Evolutionary conservation across 2,113 vertebrate genomes (phyloP).

Genomic region (Pterocles orientalis): DNA sequence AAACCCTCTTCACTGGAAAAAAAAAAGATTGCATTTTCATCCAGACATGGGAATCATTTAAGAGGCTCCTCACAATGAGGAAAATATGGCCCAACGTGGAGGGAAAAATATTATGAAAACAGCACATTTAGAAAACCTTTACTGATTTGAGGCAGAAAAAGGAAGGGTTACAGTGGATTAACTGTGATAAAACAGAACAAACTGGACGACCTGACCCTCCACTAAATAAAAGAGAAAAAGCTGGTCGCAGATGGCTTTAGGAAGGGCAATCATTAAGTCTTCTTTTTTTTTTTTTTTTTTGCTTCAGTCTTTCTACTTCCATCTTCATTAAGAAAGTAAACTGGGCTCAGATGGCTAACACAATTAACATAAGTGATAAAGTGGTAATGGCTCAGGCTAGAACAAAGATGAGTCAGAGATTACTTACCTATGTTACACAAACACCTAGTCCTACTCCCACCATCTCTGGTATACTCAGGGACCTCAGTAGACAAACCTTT

Average conservation of each 20-base stretch:
- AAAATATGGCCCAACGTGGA: background rate
- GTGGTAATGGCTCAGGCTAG: background rate
- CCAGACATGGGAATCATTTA: background rate
- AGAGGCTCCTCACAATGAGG: background rate
- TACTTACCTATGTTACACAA: background rate
- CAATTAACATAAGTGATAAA: slow-evolving; percentile 23
- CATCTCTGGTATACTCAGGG: background rate
- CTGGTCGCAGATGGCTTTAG: slow-evolving; percentile 23
- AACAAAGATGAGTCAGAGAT: background rate
- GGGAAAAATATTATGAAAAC: background rate
- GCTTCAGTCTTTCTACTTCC: background rate
- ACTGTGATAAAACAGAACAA: background rate
- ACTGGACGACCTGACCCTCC: background rate
- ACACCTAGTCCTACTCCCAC: background rate
- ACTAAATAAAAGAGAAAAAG: background rate
- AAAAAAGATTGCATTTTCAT: background rate
- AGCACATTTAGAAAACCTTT: background rate
- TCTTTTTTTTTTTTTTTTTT: background rate
- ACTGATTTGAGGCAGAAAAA: background rate
- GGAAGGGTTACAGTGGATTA: background rate
- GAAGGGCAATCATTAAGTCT: background rate
- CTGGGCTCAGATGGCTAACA: background rate
- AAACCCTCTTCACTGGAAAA: background rate
- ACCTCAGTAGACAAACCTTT: background rate
- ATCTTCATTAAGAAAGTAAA: slow-evolving; percentile 32